phyloP scores from a whole-genome alignment of 2,113 vertebrate species.

The Zootoca vivipara region DNA sequence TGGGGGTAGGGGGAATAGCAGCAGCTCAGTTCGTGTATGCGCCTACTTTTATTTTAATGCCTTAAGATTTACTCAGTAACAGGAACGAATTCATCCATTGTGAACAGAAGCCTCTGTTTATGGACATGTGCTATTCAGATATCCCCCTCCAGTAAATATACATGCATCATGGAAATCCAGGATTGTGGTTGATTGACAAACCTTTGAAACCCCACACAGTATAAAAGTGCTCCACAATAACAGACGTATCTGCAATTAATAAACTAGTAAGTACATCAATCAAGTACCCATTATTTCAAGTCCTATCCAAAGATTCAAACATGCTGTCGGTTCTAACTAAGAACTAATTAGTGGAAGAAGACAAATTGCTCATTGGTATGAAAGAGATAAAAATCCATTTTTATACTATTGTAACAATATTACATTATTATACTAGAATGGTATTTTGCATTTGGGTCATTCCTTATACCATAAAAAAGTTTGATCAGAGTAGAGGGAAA shows the following conservation, averaged over 20 bases:
- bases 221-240: rapidly evolving
- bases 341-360: not conserved
- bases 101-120: not conserved
- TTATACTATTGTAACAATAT: not conserved
- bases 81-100: not conserved
- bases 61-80: not conserved
- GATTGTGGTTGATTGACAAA: not conserved
- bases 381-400: not conserved
- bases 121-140: not conserved
- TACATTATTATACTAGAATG: not conserved
- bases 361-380: constrained; percentile 18
- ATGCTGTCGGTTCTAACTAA: not conserved
- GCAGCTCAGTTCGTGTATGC: too few relatives aligned
- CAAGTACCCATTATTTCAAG: constrained; percentile 12
- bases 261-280: rapidly evolving
- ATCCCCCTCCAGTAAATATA: rapidly evolving
- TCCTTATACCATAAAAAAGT: not conserved
- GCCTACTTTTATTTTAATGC: too few relatives aligned
- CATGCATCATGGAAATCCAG: not conserved
- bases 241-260: constrained; percentile 21
- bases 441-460: rapidly evolving
- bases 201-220: not conserved
- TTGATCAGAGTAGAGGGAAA: not conserved
- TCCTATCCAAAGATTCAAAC: constrained; percentile 22
- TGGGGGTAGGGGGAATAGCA: too few relatives aligned